Evolutionary conservation across 2,113 vertebrate species (phyloP), one percentile per base, ranked within the genome.

Genomic region (Pedetes capensis): DNA sequence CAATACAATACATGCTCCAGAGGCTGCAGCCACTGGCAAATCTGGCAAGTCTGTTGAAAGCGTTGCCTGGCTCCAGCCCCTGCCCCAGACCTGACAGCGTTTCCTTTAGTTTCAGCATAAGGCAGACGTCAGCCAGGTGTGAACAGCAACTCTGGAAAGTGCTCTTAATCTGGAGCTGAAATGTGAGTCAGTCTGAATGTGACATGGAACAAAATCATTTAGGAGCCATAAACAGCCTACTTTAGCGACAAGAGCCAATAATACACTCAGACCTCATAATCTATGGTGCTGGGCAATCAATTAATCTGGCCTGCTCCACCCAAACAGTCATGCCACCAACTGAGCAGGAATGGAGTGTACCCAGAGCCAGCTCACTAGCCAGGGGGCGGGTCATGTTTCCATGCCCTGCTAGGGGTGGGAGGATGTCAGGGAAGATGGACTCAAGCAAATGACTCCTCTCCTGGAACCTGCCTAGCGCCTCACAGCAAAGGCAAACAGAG

Each of bases 201-300:
- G 94, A 92, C 92, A 95, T 3, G 87, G 93, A 95, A 94, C 89
- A 87, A 92, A 96, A 88, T 61, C 95, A 97, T 59, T 96, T 89
- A 79, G 51, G 89, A 25, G 11, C 44, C 57, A 96, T 76, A 92
- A 96, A 91, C 68, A 96, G 55, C 47, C n/a, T 53, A 57, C 79
- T 97, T 94, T 57, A 37, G 32, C 27, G 80, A 4, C 25, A 81
- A 96, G 90, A 95, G 84, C 22, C 92, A 96, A 87, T 69, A 87
- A 57, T 66, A 69, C 4, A 53, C 11, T 63, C 37, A 72, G 81
- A 49, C 88, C 6, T 83, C 51, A 53, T 76, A 59, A 72, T 94
- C 87, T 79, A 44, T 2, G 32, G 80, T 66, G 93, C 71, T 89
- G 96, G 68, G 96, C 84, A 90, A 94, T 95, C 49, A 91, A 92